Evolutionary conservation across 2,797 vertebrate species (phyloP), one percentile per base, ranked within the genome.

Genomic region (Aldrovandia affinis): DNA sequence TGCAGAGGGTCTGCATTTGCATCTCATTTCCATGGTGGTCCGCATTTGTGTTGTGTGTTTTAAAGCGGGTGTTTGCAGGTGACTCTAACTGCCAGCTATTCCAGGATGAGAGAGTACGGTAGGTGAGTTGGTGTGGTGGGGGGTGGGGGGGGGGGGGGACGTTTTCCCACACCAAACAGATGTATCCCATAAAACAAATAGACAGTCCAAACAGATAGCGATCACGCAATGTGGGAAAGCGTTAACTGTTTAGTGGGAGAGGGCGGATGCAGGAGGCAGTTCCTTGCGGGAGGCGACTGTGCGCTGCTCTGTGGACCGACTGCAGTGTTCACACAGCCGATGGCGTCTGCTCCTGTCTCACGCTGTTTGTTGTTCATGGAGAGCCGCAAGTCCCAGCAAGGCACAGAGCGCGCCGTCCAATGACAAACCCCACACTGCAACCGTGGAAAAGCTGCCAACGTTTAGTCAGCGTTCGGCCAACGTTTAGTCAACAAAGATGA

Each of bases 21-120:
- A 96, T 96, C 89, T 95, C 55, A 95, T 96, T 95, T 95, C 88
- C 93, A 92, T 89, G 79, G 81, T 81, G 87, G 95, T 91, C 91
- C 84, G 52, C 88, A 93, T 88, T 81, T 84, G 75, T 79, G 57
- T 54, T 77, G 83, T 68, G 47, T 88, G 88, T 86, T 88, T 91
- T 42, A 44, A 42, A 33, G 63, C 63, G 63, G 73, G 65, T 81
- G 85, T 36, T 75, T 83, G 85, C 82, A 28, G 80, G 85, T 59
- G 83, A 84, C 81, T 61, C 84, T 86, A 93, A 94, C 83, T 83
- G 83, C 77, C 83, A 79, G 44, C 75, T 83, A 52, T 79, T 83
- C 39, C 9, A 33, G 55, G 82, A 61, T 3, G 42, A 63, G 0
- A 83, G 59, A 65, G 52, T 10, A 36, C 18, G 39, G 22, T 39